A percentile compares a stretch with the other conserved stretches of the same genome.
These are phyloP conservation scores for Sesamia inferens DNA, from an alignment of 2,888 invertebrate genomes.

Conservation along the genomic window DNA sequence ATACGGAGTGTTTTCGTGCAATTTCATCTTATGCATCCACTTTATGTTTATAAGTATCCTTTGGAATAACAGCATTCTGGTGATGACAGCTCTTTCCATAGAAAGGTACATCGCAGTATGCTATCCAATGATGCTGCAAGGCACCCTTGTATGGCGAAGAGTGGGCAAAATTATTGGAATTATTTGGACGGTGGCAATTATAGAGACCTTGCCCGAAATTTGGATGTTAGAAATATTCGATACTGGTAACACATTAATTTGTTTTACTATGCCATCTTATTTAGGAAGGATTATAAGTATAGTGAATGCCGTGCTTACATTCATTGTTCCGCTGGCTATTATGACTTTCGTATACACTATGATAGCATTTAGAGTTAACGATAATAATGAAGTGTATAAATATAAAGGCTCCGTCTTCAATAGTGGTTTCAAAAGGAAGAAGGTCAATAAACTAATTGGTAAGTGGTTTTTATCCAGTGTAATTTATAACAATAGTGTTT, in stretches of 20 bases:
- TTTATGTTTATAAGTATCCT: slow-evolving; percentile 56
- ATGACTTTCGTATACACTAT: slow-evolving; percentile 65
- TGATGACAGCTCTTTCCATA: slow-evolving; percentile 64
- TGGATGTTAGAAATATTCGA: slow-evolving; percentile 60
- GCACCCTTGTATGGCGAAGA: slow-evolving; percentile 54
- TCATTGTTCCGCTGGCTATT: slow-evolving; percentile 64
- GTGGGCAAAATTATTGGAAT: slow-evolving; percentile 58
- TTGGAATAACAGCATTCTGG: slow-evolving; percentile 64
- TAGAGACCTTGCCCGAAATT: slow-evolving; percentile 62
- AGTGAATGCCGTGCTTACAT: slow-evolving; percentile 57
- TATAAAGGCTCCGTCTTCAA: slow-evolving; percentile 59
- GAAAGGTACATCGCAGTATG: slow-evolving; percentile 67
- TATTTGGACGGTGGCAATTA: slow-evolving; percentile 65
- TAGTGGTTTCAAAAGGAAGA: slow-evolving; percentile 62
- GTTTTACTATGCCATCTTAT: slow-evolving; percentile 49
- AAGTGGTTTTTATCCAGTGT: slow-evolving; percentile 34
- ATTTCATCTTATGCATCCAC: slow-evolving; percentile 60
- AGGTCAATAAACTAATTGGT: slow-evolving; percentile 69
- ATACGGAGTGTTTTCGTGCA: slow-evolving; percentile 50
- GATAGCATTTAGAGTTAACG: slow-evolving; percentile 66
- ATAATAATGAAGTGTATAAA: slow-evolving; percentile 53
- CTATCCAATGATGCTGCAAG: slow-evolving; percentile 61
- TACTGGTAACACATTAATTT: slow-evolving; percentile 52
- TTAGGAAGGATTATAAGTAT: slow-evolving; percentile 51
- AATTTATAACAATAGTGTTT: background rate